Evolutionary conservation across 2,113 vertebrate species (phyloP), one percentile per base, ranked within the genome.

Genomic region (Pseudorhombus dupliciocellatus): DNA sequence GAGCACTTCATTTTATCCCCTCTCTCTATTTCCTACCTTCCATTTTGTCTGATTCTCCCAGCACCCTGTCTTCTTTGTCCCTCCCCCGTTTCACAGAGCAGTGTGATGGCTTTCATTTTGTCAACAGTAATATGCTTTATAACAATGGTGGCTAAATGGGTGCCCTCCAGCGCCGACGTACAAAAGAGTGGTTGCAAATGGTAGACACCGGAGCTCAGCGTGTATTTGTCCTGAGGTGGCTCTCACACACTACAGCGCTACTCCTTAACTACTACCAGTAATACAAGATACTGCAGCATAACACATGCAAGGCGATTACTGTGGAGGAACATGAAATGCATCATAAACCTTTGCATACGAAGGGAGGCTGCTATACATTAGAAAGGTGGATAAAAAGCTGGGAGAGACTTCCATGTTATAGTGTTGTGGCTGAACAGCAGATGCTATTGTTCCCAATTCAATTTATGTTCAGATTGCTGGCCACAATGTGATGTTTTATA

Each of bases 121-220:
- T 67, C 63, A 72, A 79, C 79, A 65, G 46, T 51, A 34, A 75
- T 31, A 57, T 31, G 70, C 57, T 61, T 20, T 63, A 75, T 69
- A 76, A 57, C 78, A 82, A 71, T 58, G 57, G 67, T 58, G 54
- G 46, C 75, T 44, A 83, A 86, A 81, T 77, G 73, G 64, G 28
- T 75, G 79, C 76, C 86, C 79, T 85, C 46, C 71, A 84, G 76
- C 71, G 55, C 55, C 2, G 15, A 72, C 56, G 58, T 83, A 68
- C 61, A 58, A 69, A 54, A 71, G 64, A 80, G 68, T 63, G 61
- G 57, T 63, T 73, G 70, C 34, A 69, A 79, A 86, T 75, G 64
- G 69, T 30, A 67, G 48, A 65, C 63, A 60, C 21, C 34, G 58
- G 65, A 75, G 53, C 75, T 70, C 60, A 18, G 56, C 62, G 63